phyloP scores from a whole-genome alignment of 2,113 vertebrate species.

The Anoplopoma fimbria region DNA sequence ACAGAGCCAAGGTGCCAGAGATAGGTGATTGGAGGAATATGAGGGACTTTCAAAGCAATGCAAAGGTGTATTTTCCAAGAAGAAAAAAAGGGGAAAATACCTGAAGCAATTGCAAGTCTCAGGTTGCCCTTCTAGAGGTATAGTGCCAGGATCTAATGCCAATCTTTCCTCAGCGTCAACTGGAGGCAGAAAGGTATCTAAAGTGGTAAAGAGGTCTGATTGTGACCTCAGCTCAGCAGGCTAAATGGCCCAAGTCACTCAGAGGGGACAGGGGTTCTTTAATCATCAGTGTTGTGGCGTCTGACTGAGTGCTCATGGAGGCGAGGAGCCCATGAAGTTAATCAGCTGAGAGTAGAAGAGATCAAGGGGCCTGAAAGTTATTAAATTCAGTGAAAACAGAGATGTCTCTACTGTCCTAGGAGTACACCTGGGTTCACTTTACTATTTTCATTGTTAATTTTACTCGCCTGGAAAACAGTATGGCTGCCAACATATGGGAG shows the following conservation, averaged over 20 bases:
- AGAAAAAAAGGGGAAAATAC: background rate
- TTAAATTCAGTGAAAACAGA: constrained; percentile 21
- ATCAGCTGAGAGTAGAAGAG: background rate
- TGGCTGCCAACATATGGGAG: constrained; percentile 58
- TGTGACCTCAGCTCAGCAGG: constrained; percentile 57
- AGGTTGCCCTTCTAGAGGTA: constrained; percentile 68
- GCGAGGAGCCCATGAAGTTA: constrained; percentile 1
- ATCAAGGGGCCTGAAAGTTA: background rate
- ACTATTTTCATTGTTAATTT: constrained; percentile 52
- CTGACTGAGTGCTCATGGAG: background rate
- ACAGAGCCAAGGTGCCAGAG: constrained; percentile 59
- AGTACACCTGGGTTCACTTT: constrained; percentile 75
- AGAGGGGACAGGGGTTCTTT: constrained; percentile 16
- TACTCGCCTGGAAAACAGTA: constrained; percentile 54
- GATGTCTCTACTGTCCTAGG: constrained; percentile 13
- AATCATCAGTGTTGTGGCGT: background rate
- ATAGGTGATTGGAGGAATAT: constrained; percentile 72
- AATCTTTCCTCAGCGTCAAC: constrained; percentile 59
- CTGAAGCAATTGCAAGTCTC: constrained; percentile 63
- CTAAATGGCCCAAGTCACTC: constrained; percentile 22
- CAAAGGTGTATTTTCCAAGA: constrained; percentile 40
- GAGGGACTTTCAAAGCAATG: constrained; percentile 48
- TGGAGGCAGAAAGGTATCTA: constrained; percentile 45
- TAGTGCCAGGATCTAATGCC: constrained; percentile 68
- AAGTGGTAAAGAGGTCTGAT: constrained; percentile 46